Evolutionary conservation across 2,888 invertebrate species (phyloP).

Genomic region (Drosophila mercatorum): DNA sequence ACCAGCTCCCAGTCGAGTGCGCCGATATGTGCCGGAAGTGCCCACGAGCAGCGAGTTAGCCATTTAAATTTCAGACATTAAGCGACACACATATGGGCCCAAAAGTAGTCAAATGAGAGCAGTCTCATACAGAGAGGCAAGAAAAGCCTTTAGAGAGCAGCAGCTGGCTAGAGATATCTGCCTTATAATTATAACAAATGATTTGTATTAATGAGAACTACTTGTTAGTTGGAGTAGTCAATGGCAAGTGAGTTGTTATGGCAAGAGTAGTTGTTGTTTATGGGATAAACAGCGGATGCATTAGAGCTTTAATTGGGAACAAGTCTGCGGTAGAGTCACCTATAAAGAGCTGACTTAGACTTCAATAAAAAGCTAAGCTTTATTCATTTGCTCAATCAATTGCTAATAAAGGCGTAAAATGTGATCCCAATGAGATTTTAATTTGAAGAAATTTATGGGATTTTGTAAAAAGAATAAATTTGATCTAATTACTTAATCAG

Average conservation of each 20-base stretch:
- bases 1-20: conserved; percentile 20
- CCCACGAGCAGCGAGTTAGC: conserved; percentile 20
- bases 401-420: background rate
- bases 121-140: too few species aligned
- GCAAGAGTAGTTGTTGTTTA: background rate
- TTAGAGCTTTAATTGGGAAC: background rate
- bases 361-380: background rate
- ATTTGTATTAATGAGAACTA: background rate
- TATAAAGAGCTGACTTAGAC: background rate
- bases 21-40: conserved; percentile 47
- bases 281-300: background rate
- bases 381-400: background rate
- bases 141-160: background rate
- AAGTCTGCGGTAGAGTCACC: background rate
- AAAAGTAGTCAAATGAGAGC: background rate
- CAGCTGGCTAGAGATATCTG: background rate
- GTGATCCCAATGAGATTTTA: background rate
- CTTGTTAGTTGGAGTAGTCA: background rate
- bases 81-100: conserved; percentile 7
- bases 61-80: conserved; percentile 23
- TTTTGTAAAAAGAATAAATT: background rate
- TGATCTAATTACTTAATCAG: background rate
- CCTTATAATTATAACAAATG: background rate
- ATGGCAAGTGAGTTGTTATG: background rate
- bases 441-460: background rate